Evolutionary conservation across 1,140 invertebrate species (phyloP), one percentile per base, ranked within the genome.

Genomic region (Odontomachus brunneus): DNA sequence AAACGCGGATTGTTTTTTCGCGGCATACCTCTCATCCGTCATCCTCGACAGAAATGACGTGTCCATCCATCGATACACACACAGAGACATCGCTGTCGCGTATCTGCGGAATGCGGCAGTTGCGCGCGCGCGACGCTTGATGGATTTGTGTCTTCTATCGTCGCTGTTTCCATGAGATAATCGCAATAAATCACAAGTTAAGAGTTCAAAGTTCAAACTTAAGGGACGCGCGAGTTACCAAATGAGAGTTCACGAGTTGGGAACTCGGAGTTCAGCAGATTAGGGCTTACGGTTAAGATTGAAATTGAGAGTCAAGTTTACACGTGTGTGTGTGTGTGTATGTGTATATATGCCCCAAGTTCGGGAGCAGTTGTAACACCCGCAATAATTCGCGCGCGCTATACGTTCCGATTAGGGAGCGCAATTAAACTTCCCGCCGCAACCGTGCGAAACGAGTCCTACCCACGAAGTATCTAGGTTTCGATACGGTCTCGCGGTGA

Each of bases 291-390:
- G 44, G 65, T 80, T 80, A 71, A 71, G 75, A 80, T 80, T 57
- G 65, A 80, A 80, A 80, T 76, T 76, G 75, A 14, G 63, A 67
- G 33, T 80, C 51, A 69, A 69, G 51, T 69, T 80, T 69, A 57
- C 9, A 0, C 24, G 7, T 63, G 19, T 62, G 9, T 44, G 38
- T 44, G 38, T 44, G 38, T 11, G 38, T 44, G 9, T 11, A 7
- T 44, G 38, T 44, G 38, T 44, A 7, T 44, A 7, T 44, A 44
- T 11, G 44, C 19, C 51, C 2, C n/a, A 7, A 80, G 24, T 57
- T 69, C 26, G 7, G 4, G 12, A 26, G 19, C 44, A 19, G 11
- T 17, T 22, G 15, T 53, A 78, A 59, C 24, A 3, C 22, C 26
- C 17, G 49, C 33, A 22, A 76, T 76, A 57, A 80, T 80, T 29